These are phyloP conservation scores for Malacosoma neustria DNA, from an alignment of 2,888 invertebrate species.

Conservation along the genomic window DNA sequence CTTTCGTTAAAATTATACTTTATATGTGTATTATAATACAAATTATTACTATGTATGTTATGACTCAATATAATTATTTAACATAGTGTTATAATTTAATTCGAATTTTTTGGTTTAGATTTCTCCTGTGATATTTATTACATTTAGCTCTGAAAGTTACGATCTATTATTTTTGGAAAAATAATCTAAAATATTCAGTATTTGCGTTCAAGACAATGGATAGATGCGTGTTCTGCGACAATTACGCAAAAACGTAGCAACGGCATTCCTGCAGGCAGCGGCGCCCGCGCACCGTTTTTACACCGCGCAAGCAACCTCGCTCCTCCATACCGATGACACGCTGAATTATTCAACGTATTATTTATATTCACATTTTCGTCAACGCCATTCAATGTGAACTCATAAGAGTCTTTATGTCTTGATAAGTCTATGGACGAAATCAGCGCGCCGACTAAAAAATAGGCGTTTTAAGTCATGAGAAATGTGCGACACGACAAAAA, in stretches of 20 bases:
- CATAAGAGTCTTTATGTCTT: slow-evolving; percentile 72
- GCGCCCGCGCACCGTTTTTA: slow-evolving; percentile 47
- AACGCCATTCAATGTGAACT: slow-evolving; percentile 70
- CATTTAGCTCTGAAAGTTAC: no score
- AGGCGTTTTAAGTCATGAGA: slow-evolving; percentile 36
- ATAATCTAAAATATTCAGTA: background rate
- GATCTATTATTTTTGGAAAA: no score
- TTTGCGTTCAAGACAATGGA: slow-evolving; percentile 46
- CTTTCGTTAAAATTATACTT: no score
- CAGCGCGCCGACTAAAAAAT: slow-evolving; percentile 40
- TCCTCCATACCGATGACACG: slow-evolving; percentile 69
- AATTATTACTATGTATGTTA: no score
- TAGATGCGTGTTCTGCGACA: slow-evolving; percentile 67
- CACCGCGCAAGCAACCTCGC: slow-evolving; percentile 30
- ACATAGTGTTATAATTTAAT: no score
- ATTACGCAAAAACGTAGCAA: slow-evolving; percentile 67
- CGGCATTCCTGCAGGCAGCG: slow-evolving; percentile 57
- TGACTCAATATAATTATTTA: no score
- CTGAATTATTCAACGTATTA: slow-evolving; percentile 71
- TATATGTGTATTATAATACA: no score
- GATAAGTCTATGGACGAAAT: slow-evolving; percentile 66
- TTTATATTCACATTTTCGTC: slow-evolving; percentile 74
- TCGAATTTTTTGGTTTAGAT: no score
- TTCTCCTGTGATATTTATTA: no score
- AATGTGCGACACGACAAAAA: slow-evolving; percentile 31